Percentiles rank a stretch among this genome's conserved stretches.
Evolutionary conservation across 2,113 vertebrate species (phyloP).

Genomic region (Periophthalmus modestus): DNA sequence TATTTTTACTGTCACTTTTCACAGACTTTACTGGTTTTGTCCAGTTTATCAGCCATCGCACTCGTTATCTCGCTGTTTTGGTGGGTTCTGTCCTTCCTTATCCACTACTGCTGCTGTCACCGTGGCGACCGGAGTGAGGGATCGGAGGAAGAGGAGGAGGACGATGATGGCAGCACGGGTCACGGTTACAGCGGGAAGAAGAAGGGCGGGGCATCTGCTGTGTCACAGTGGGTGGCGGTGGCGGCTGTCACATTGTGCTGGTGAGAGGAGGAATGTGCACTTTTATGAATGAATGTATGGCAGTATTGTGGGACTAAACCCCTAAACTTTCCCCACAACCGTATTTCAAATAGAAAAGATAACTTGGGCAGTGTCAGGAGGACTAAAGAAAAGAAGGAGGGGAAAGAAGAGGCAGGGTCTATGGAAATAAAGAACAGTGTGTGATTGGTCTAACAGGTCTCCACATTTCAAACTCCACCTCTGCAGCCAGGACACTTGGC

Average conservation of each 20-base stretch:
- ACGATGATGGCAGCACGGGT: conserved; percentile 77
- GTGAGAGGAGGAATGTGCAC: conserved; percentile 74
- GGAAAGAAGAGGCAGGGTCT: no score
- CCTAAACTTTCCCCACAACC: no score
- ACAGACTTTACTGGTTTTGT: conserved; percentile 87
- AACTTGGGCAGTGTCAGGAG: no score
- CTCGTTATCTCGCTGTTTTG: conserved; percentile 85
- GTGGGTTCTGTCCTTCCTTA: conserved; percentile 88
- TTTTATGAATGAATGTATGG: background rate
- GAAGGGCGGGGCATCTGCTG: conserved; percentile 84
- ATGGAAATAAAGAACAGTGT: no score
- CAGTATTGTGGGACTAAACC: background rate
- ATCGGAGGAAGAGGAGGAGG: conserved; percentile 81
- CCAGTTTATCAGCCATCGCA: conserved; percentile 85
- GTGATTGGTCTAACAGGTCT: no score
- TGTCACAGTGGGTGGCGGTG: conserved; percentile 88
- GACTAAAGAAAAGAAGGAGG: no score
- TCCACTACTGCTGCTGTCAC: conserved; percentile 88
- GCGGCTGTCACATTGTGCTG: conserved; percentile 87
- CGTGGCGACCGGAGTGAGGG: conserved; percentile 76
- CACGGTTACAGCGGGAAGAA: conserved; percentile 80
- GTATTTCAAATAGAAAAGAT: no score
- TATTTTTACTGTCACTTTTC: conserved; percentile 9
- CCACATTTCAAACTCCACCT: no score
- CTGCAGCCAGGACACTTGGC: no score